Evolutionary conservation across 23 tunicate genomes (phyloP).

Genomic region (Ciona savignyi): DNA sequence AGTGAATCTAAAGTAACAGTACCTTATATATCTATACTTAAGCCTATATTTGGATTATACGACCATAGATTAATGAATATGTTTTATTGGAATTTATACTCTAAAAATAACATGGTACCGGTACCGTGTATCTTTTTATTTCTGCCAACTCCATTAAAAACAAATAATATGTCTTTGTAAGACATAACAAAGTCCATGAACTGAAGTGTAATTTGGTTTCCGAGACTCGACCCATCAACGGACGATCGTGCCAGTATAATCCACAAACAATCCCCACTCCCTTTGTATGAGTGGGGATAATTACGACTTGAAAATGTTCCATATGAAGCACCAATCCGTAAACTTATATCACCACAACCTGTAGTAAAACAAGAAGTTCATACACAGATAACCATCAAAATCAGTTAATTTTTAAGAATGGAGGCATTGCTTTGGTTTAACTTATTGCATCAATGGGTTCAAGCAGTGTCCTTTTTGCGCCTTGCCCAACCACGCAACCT

Average conservation of each 20-base stretch:
- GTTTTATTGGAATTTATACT: no score
- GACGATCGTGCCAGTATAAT: constrained; percentile 12
- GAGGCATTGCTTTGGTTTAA: not conserved
- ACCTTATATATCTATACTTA: no score
- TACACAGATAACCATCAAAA: no score
- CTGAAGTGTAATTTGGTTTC: constrained; percentile 8
- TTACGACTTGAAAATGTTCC: constrained; percentile 42
- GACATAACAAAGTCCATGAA: constrained; percentile 51
- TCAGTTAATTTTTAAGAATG: not conserved
- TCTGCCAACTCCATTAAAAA: constrained; percentile 42
- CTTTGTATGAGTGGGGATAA: constrained; percentile 55
- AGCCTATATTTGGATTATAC: no score
- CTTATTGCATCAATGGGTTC: no score
- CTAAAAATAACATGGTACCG: no score
- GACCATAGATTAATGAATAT: no score
- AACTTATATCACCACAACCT: constrained; percentile 76
- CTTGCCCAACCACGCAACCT: no score
- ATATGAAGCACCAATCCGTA: constrained; percentile 15
- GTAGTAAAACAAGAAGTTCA: constrained; percentile 3
- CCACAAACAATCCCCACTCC: constrained; percentile 87
- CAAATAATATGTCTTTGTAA: constrained; percentile 24
- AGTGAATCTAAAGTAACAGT: no score
- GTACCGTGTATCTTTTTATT: constrained; percentile 18
- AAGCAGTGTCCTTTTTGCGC: no score
- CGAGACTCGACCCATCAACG: not conserved